Base-by-base conservation (phyloP, 1,140 invertebrate genomes). In the Zophobas morio region DNA sequence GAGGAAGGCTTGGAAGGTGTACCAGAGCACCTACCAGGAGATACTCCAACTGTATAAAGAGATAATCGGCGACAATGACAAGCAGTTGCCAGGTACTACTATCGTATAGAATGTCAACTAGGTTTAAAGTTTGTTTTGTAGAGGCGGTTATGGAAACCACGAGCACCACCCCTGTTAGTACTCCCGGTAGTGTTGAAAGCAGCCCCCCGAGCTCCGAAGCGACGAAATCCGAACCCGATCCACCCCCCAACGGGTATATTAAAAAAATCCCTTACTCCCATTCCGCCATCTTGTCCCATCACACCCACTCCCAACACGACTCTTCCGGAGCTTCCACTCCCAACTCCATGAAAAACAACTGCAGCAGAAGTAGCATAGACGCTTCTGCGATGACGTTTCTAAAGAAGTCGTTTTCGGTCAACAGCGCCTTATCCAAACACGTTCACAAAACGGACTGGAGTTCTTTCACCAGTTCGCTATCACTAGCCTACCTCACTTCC, bases 1-100 rank as follows among this genome's bases (percentile, higher is more conserved):
- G 54, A 85, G 93, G 6, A 93, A 91, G 85, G 92, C 93, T 0
- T 94, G 92, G 92, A 91, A 93, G 82, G 88, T 92, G 75, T 94
- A 94, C 83, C 92, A 93, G 74, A 90, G 90, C 82, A 89, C 91
- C 5, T 91, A 93, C 79, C 88, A 88, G 63, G 90, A 93, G 79
- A 88, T 93, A 53, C 84, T 88, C 1, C 84, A 87, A 34, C 77
- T 93, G 0, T 90, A 92, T 79, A 84, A 81, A n/a, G 81, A 84
- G 60, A 77, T 78, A 51, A 79, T 85, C 35, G 84, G 85, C 4
- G 39, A 57, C 6, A 2, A 20, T 1, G 1, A 40, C 60, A 47
- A 8, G n/a, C 37, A n/a, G 6, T 8, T 42, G 1, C 60, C 60
- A 66, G 60, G 60, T 6, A 66, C 42, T 60, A 20, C 1, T 1